phyloP scores from a whole-genome alignment of 2,888 invertebrate genomes.

The Cheiracanthium punctorium region DNA sequence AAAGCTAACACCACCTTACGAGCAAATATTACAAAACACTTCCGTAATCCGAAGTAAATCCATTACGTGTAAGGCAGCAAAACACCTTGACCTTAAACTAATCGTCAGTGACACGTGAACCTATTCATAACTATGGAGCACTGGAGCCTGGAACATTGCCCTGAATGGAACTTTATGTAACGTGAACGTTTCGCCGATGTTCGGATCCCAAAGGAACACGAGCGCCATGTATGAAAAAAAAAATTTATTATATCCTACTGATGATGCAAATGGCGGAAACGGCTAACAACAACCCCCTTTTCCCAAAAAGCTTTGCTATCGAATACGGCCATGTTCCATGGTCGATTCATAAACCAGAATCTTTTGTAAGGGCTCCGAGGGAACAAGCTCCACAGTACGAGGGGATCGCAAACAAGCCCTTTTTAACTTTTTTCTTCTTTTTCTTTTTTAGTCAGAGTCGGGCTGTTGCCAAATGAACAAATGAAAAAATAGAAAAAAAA shows the following conservation, averaged over 20 bases:
- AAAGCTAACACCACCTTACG: neutral
- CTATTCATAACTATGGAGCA: constrained; percentile 45
- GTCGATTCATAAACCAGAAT: constrained; percentile 57
- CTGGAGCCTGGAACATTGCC: constrained; percentile 41
- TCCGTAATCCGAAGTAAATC: constrained; percentile 44
- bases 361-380: constrained; percentile 24
- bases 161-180: constrained; percentile 47
- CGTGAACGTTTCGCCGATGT: constrained; percentile 45
- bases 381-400: neutral
- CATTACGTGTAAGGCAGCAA: constrained; percentile 27
- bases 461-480: too few relatives aligned
- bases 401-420: constrained; percentile 41
- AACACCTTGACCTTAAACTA: constrained; percentile 22
- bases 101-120: constrained; percentile 50
- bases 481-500: too few relatives aligned
- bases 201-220: constrained; percentile 18
- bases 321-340: constrained; percentile 45
- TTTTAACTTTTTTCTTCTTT: constrained; percentile 63
- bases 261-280: constrained; percentile 23
- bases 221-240: constrained; percentile 61
- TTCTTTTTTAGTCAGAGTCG: too few relatives aligned
- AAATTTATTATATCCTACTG: constrained; percentile 34
- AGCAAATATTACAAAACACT: constrained; percentile 46
- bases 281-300: neutral
- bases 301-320: constrained; percentile 35